These are phyloP conservation scores for Zoanthus solanderi DNA, from an alignment of 92 coral and sea anemone species.

Conservation along the genomic window DNA sequence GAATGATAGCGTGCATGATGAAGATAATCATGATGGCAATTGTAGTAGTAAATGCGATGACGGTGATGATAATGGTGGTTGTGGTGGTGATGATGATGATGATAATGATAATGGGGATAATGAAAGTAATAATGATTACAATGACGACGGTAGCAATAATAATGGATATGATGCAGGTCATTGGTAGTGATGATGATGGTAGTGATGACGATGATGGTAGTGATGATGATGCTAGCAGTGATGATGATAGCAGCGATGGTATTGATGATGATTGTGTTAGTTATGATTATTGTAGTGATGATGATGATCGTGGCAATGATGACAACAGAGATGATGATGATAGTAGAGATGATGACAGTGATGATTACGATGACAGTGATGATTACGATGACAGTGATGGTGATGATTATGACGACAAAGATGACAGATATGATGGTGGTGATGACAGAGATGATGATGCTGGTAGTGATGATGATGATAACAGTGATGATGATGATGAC, in stretches of 20 bases:
- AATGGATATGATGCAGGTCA: neutral
- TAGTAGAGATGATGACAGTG: neutral
- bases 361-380: no score
- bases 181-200: neutral
- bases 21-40: no score
- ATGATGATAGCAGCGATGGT: neutral
- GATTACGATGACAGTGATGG: no score
- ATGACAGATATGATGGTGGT: no score
- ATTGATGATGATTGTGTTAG: neutral
- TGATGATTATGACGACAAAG: no score
- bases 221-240: neutral
- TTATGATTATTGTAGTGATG: no score
- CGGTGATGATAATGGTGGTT: neutral
- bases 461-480: neutral
- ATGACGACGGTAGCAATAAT: neutral
- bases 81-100: no score
- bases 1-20: no score
- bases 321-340: neutral
- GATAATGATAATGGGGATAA: no score
- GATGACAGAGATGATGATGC: neutral
- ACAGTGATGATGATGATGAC: no score
- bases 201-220: no score
- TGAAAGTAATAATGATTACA: neutral
- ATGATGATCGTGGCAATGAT: no score
- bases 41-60: neutral